phyloP scores from a whole-genome alignment of 2,888 invertebrate genomes.

The Carterocephalus palaemon region DNA sequence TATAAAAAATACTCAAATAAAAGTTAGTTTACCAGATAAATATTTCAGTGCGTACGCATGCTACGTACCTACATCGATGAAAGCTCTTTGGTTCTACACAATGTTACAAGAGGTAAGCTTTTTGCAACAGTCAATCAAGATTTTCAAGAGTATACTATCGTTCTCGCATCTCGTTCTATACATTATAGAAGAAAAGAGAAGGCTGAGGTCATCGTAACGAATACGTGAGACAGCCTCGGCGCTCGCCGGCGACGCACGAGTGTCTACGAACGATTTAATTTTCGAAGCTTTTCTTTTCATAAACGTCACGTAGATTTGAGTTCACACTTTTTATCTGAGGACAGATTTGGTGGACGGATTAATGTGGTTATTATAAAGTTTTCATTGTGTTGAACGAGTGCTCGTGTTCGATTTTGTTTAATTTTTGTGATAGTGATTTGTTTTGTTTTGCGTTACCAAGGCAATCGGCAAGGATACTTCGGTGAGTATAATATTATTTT shows the following conservation, averaged over 20 bases:
- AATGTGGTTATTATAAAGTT: background rate
- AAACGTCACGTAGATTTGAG: slow-evolving; percentile 26
- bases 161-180: slow-evolving; percentile 34
- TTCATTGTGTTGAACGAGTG: slow-evolving; percentile 6
- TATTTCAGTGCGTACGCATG: too few species aligned
- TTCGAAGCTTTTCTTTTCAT: slow-evolving; percentile 34
- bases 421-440: slow-evolving; percentile 3
- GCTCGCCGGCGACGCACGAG: slow-evolving; percentile 55
- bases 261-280: slow-evolving; percentile 39
- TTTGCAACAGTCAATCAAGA: slow-evolving; percentile 36
- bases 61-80: slow-evolving; percentile 21
- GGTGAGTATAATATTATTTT: too few species aligned
- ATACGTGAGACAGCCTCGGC: slow-evolving; percentile 40
- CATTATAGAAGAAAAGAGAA: slow-evolving; percentile 34
- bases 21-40: too few species aligned
- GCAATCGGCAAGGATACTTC: too few species aligned
- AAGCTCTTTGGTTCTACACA: slow-evolving; percentile 37
- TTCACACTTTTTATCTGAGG: slow-evolving; percentile 11
- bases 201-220: slow-evolving; percentile 36
- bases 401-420: background rate
- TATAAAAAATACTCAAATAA: too few species aligned
- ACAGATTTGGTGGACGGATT: slow-evolving; percentile 10
- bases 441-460: slow-evolving; percentile 22
- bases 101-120: slow-evolving; percentile 35
- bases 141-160: slow-evolving; percentile 35